Evolutionary conservation across 2,888 invertebrate species (phyloP).

Genomic region (Oxyscelio sp.): DNA sequence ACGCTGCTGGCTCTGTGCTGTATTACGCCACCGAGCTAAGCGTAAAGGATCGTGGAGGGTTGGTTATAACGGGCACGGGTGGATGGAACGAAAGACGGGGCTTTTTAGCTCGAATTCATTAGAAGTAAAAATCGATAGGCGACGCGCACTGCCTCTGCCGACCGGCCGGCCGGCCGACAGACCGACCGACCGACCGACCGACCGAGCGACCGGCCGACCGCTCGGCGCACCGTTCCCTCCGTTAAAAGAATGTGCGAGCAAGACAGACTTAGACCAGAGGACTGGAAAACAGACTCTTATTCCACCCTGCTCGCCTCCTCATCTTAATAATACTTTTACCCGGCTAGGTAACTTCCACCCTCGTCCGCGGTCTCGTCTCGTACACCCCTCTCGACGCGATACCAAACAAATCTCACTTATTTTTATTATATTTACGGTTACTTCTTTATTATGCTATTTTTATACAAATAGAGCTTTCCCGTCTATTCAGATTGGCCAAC

Average conservation of each 20-base stretch:
- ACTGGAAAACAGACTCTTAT: constrained; percentile 51
- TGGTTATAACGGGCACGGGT: constrained; percentile 74
- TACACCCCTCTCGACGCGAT: too few relatives aligned
- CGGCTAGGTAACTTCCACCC: constrained; percentile 47
- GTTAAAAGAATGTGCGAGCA: too few relatives aligned
- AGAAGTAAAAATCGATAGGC: constrained; percentile 88
- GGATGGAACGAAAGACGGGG: constrained; percentile 78
- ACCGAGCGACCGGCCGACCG: too few relatives aligned
- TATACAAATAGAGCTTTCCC: neutral
- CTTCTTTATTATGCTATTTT: neutral
- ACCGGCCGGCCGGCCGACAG: too few relatives aligned
- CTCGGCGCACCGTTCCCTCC: constrained; percentile 79
- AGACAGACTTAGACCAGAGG: constrained; percentile 56
- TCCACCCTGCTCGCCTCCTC: constrained; percentile 74
- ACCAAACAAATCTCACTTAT: neutral
- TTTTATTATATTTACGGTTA: constrained; percentile 5
- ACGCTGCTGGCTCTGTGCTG: constrained; percentile 73
- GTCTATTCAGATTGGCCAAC: constrained; percentile 2
- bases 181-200: too few relatives aligned
- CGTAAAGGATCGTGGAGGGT: constrained; percentile 76
- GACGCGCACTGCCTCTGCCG: constrained; percentile 85
- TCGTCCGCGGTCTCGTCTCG: neutral
- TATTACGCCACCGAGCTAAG: constrained; percentile 73
- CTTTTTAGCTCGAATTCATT: constrained; percentile 88
- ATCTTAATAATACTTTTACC: constrained; percentile 70